These are phyloP conservation scores for Zaprionus capensis DNA, from an alignment of 1,140 invertebrate genomes.

Conservation along the genomic window DNA sequence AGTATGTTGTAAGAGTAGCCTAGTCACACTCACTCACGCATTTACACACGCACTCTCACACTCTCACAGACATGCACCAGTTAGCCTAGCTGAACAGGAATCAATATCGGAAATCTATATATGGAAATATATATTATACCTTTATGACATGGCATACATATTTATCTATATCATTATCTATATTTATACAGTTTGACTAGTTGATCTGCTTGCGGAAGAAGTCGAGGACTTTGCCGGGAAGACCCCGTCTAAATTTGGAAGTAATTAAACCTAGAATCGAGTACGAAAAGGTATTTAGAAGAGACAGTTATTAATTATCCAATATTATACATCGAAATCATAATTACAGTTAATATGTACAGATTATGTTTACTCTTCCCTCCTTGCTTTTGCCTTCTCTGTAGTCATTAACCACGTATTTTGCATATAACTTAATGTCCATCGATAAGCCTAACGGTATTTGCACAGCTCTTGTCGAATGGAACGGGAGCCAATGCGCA, in stretches of 20 bases:
- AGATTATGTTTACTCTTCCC: not conserved
- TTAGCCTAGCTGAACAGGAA: constrained; percentile 76
- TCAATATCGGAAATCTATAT: constrained; percentile 50
- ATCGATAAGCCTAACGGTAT: not conserved
- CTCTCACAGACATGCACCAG: constrained; percentile 47
- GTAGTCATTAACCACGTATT: not conserved
- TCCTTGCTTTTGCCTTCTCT: not conserved
- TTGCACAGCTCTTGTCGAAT: not conserved
- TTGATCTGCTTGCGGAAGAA: constrained; percentile 6
- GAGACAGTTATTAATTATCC: not conserved
- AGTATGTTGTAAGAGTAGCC: constrained; percentile 17
- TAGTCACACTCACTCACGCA: not conserved
- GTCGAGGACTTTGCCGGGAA: not conserved
- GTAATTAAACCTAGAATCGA: not conserved
- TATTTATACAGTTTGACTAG: constrained; percentile 17
- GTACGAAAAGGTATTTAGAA: not conserved
- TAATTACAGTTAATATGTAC: not conserved
- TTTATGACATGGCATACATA: constrained; percentile 19
- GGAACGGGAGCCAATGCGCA: not conserved
- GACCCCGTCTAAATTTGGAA: not conserved
- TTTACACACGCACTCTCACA: constrained; percentile 6
- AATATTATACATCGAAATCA: constrained; percentile 1
- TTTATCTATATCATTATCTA: not conserved
- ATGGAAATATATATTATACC: constrained; percentile 23
- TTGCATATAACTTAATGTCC: not conserved